These are phyloP conservation scores for Pseudomugil gertrudae DNA, from an alignment of 2,797 vertebrate species.

Conservation along the genomic window DNA sequence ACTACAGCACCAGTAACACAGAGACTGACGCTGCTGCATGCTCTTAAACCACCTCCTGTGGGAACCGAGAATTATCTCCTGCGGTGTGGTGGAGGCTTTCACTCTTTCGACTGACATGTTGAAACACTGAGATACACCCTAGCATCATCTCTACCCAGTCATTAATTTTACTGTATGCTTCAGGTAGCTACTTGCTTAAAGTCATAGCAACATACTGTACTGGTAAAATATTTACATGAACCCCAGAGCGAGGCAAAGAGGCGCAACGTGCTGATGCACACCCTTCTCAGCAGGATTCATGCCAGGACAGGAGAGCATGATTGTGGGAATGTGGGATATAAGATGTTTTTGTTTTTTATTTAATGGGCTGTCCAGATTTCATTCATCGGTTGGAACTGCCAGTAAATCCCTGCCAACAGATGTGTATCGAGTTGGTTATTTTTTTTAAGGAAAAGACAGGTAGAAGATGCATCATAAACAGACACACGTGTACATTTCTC, in stretches of 20 bases:
- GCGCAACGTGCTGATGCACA: neutral
- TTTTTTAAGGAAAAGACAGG: conserved; percentile 16
- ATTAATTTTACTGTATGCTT: conserved; percentile 47
- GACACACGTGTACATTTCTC: conserved; percentile 8
- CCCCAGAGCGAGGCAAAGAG: conserved; percentile 37
- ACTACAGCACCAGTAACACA: conserved; percentile 10
- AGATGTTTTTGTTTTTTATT: conserved; percentile 45
- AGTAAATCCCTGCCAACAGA: conserved; percentile 47
- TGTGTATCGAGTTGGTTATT: conserved; percentile 33
- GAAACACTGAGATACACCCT: conserved; percentile 26
- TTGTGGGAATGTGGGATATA: conserved; percentile 46
- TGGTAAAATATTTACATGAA: conserved; percentile 61
- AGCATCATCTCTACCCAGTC: conserved; percentile 29
- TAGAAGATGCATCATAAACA: neutral
- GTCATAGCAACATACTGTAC: conserved; percentile 58
- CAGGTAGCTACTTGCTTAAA: conserved; percentile 33
- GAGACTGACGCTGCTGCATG: conserved; percentile 13
- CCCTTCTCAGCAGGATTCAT: conserved; percentile 36
- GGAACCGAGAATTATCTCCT: conserved; percentile 1
- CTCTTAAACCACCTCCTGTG: conserved; percentile 28
- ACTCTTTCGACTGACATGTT: conserved; percentile 30
- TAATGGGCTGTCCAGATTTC: conserved; percentile 43
- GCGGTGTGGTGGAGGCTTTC: conserved; percentile 16
- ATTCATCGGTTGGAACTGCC: conserved; percentile 40
- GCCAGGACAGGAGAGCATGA: conserved; percentile 55